Evolutionary conservation across 2,888 invertebrate species (phyloP), one percentile per base, ranked within the genome.

Genomic region (Amorpha juglandis): DNA sequence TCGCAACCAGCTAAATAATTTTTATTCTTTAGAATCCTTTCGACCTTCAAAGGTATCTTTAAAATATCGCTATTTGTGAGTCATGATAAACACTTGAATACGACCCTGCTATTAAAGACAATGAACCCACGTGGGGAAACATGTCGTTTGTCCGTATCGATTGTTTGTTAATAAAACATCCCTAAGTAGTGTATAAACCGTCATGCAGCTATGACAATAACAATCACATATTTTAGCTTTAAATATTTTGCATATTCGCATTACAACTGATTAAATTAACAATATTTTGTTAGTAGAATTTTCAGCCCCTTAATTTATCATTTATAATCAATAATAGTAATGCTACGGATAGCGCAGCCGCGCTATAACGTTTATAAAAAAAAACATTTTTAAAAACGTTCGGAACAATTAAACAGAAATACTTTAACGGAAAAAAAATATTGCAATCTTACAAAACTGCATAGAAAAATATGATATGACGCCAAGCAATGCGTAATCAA

Each of bases 121-220:
- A 51, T 53, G 67, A 64, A 74, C 68, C 70, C 71, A 72, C 73
- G 68, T 69, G 66, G 63, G 66, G 66, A 70, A 71, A 71, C 72
- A 69, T 66, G 58, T 47, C 68, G 62, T 33, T 65, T 52, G 64
- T 52, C 38, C 45, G 64, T 45, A 53, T 45, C 47, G 33, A 66
- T 67, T 69, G 70, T 67, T 70, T 70, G 65, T 70, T 64, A 67
- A 71, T 69, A 64, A 63, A 50, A 38, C 50, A 51, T 65, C 65
- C 65, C 66, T 66, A 64, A 62, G 42, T 19, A 38, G 50, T 51
- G 51, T 55, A 62, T 62, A 64, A 48, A 58, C 19, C 12, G 42
- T 11, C 11, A 21, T 33, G 14, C 14, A 33, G 50, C 14, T 52
- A 14, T 52, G 0, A 52, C 33, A 52, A 52, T 27, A 52, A 14